These are phyloP conservation scores for Caenorhabditis sulstoni DNA, from an alignment of 2,888 invertebrate species.

Conservation along the genomic window DNA sequence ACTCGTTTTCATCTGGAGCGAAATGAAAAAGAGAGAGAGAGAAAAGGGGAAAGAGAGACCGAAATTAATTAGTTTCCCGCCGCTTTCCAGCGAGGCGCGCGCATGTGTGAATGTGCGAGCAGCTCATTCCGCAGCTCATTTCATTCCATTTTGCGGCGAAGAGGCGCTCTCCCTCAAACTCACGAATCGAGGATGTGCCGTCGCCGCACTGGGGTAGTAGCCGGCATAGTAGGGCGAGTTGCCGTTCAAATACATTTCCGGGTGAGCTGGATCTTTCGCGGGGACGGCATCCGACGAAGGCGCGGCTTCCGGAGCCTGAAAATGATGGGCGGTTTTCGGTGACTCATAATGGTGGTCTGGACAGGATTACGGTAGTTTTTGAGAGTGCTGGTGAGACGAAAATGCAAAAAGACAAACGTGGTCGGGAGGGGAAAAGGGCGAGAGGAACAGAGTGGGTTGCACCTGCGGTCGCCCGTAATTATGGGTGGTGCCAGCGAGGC, in stretches of 20 bases:
- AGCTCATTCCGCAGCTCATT: constrained; percentile 5
- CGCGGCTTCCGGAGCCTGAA: background rate
- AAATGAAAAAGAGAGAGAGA: background rate
- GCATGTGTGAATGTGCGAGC: constrained; percentile 1
- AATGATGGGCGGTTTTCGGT: no score
- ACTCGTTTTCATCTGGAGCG: background rate
- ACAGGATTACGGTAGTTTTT: no score
- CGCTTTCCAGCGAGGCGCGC: background rate
- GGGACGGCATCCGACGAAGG: constrained; percentile 17
- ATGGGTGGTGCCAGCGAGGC: no score
- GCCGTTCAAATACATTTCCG: constrained; percentile 32
- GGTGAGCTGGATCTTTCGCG: background rate
- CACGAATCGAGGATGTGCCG: constrained; percentile 35
- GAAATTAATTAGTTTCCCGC: constrained; percentile 42
- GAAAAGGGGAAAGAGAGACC: background rate
- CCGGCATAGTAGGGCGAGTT: constrained; percentile 42
- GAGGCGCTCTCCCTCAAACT: background rate
- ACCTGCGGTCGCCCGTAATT: background rate
- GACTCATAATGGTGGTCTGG: no score
- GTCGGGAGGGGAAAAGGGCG: background rate
- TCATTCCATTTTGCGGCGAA: background rate
- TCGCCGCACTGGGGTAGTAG: constrained; percentile 17
- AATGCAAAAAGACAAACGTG: background rate
- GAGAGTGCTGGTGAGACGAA: no score
- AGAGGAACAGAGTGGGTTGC: background rate